A percentile compares a stretch with the other conserved stretches of the same genome.
These are phyloP conservation scores for Thalassophryne amazonica DNA, from an alignment of 2,797 vertebrate species.

Conservation along the genomic window DNA sequence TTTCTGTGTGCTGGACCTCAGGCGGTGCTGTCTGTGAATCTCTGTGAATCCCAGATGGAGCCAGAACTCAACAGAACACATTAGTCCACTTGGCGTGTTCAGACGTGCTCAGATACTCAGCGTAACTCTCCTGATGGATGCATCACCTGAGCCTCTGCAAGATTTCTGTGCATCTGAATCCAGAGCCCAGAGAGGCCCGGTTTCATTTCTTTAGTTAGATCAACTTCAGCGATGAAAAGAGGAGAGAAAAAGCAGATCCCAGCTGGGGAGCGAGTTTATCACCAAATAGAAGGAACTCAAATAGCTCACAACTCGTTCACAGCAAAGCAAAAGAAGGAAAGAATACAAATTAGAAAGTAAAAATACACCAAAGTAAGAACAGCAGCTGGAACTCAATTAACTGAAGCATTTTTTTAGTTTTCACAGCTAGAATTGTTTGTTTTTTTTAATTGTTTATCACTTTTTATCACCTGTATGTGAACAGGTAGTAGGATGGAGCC, in stretches of 20 bases:
- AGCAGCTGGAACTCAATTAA: no score
- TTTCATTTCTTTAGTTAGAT: slow-evolving; percentile 22
- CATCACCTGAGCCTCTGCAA: slow-evolving; percentile 67
- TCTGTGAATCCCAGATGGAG: slow-evolving; percentile 70
- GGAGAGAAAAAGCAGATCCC: slow-evolving; percentile 7
- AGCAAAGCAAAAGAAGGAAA: not conserved
- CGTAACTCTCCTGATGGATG: slow-evolving; percentile 45
- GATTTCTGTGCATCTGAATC: slow-evolving; percentile 44
- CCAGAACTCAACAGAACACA: slow-evolving; percentile 61
- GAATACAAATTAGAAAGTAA: not conserved
- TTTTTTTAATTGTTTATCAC: no score
- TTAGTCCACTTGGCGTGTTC: slow-evolving; percentile 66
- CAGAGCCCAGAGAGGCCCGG: slow-evolving; percentile 32
- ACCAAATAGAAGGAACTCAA: not conserved
- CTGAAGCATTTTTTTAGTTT: no score
- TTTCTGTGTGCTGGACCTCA: slow-evolving; percentile 35
- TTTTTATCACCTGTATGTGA: no score
- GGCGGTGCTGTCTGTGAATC: slow-evolving; percentile 44
- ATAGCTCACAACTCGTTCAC: slow-evolving; percentile 5
- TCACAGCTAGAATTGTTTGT: no score
- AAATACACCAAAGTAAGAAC: no score
- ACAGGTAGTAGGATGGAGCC: no score
- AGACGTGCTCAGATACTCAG: slow-evolving; percentile 43
- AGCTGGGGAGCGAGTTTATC: slow-evolving; percentile 1
- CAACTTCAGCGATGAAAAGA: slow-evolving; percentile 1